Conservation (phyloP, 92 coral and sea anemone species). For the Heliopora coerulea region DNA sequence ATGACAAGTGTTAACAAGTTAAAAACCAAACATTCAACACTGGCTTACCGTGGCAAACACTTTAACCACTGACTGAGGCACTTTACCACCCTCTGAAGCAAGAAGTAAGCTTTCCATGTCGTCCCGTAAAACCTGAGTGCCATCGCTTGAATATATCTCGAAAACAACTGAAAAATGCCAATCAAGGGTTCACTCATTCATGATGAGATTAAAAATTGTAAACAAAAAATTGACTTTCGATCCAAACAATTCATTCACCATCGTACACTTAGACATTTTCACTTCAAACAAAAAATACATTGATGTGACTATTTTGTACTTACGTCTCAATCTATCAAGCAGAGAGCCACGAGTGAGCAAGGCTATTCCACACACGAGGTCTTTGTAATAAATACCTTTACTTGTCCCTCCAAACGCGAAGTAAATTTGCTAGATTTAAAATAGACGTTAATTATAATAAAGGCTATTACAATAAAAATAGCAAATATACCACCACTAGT, state of each 20-base stretch:
- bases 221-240: too few relatives aligned
- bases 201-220: too few relatives aligned
- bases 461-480: not conserved
- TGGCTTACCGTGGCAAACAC: constrained; percentile 73
- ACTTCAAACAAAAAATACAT: too few relatives aligned
- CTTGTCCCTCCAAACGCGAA: constrained; percentile 84
- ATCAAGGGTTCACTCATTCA: not conserved
- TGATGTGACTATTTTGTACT: constrained; percentile 30
- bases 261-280: too few relatives aligned
- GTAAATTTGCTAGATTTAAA: constrained; percentile 82
- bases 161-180: constrained; percentile 62
- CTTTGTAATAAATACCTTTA: constrained; percentile 85
- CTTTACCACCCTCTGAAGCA: constrained; percentile 87
- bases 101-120: constrained; percentile 81
- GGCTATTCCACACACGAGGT: constrained; percentile 83
- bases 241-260: too few relatives aligned
- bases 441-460: not conserved
- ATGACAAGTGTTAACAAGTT: not conserved
- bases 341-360: constrained; percentile 92
- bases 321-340: constrained; percentile 89
- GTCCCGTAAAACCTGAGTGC: constrained; percentile 69
- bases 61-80: constrained; percentile 73
- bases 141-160: constrained; percentile 80
- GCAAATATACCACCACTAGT: not conserved
- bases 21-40: too few relatives aligned